Conservation (phyloP, 2,888 invertebrate species). For the Macaria notata region DNA sequence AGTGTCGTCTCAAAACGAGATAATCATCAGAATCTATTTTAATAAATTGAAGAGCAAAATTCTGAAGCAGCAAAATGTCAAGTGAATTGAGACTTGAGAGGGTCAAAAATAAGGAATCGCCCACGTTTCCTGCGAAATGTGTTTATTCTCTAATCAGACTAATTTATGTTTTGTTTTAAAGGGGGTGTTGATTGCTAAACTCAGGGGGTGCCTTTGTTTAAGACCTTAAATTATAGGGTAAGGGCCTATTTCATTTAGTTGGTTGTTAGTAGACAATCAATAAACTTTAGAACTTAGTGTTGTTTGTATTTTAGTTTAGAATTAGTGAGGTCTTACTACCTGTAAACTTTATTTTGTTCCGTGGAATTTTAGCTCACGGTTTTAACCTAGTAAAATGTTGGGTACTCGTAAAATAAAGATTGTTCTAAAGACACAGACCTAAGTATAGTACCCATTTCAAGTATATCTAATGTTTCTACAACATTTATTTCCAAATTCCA, state of each 20-base stretch:
- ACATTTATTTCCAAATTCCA: no score
- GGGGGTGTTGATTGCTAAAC: constrained; percentile 22
- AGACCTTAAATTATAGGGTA: constrained; percentile 12
- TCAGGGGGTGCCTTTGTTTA: constrained; percentile 20
- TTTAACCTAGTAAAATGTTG: no score
- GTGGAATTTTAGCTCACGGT: no score
- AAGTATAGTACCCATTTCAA: no score
- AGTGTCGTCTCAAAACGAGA: neutral
- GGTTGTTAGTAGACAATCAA: neutral
- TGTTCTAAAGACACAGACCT: no score
- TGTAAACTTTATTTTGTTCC: no score
- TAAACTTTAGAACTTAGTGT: neutral
- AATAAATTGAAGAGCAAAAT: constrained; percentile 13
- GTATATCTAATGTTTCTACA: no score
- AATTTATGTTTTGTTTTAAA: constrained; percentile 25
- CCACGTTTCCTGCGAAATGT: constrained; percentile 22
- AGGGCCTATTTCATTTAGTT: constrained; percentile 12
- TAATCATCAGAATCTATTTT: constrained; percentile 4
- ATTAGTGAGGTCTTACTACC: no score
- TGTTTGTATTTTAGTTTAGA: no score
- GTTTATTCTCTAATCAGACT: constrained; percentile 27
- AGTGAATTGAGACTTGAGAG: constrained; percentile 14
- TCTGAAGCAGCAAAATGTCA: constrained; percentile 22
- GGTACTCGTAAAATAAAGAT: no score
- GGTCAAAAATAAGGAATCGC: constrained; percentile 22